Conservation (phyloP, 2,113 vertebrate species). For the Corythoichthys intestinalis region DNA sequence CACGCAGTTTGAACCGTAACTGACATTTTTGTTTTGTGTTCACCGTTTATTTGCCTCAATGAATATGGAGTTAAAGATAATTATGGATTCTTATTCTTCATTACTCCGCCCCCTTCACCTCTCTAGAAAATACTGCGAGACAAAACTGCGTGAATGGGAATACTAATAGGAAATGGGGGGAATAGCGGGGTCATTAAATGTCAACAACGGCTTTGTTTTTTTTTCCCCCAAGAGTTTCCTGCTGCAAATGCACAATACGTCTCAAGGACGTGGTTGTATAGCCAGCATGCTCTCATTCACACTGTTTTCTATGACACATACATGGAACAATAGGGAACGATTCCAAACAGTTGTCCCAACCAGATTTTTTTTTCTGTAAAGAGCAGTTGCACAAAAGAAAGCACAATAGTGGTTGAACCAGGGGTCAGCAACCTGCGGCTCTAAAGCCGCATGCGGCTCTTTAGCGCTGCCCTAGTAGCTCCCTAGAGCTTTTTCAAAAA, state of each 20-base stretch:
- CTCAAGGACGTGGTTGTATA: constrained; percentile 52
- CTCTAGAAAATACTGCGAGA: background rate
- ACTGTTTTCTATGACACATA: constrained; percentile 34
- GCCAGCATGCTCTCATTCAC: constrained; percentile 45
- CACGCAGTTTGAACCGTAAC: constrained; percentile 58
- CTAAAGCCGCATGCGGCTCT: no score
- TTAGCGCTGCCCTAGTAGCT: no score
- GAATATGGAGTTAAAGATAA: constrained; percentile 58
- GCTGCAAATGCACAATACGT: constrained; percentile 47
- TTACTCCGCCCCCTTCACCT: background rate
- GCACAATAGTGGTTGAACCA: no score
- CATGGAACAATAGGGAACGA: constrained; percentile 40
- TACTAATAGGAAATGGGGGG: constrained; percentile 25
- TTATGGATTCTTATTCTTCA: background rate
- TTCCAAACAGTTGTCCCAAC: constrained; percentile 22
- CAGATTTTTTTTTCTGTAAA: constrained; percentile 9
- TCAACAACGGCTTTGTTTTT: constrained; percentile 41
- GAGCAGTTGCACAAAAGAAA: constrained; percentile 36
- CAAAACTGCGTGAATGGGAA: constrained; percentile 9
- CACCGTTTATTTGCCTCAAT: constrained; percentile 59
- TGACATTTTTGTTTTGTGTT: constrained; percentile 56
- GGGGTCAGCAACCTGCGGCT: no score
- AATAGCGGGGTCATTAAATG: constrained; percentile 50
- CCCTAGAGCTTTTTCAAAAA: no score
- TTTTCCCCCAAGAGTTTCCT: constrained; percentile 33